Evolutionary conservation across 2,113 vertebrate genomes (phyloP).

Genomic region (Micronycteris hirsuta): DNA sequence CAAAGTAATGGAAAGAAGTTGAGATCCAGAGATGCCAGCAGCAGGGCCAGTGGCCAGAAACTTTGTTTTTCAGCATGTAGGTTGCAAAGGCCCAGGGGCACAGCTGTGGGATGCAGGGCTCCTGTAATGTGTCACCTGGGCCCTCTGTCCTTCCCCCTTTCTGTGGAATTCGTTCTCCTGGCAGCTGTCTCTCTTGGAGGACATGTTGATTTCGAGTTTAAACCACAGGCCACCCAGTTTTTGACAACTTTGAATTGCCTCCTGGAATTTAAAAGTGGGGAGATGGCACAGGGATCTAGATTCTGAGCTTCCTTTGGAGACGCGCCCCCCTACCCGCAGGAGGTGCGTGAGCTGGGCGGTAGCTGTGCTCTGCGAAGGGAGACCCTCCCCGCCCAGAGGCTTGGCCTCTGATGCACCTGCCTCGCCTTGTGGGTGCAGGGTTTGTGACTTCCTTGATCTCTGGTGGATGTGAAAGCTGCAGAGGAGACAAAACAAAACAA

Average conservation of each 20-base stretch:
- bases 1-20: not conserved
- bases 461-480: not conserved
- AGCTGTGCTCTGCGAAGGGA: not conserved
- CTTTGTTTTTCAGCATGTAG: fast-evolving
- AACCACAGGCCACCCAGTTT: not conserved
- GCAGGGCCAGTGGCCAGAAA: not conserved
- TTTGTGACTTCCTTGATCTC: not conserved
- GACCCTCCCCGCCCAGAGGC: fast-evolving
- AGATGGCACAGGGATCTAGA: fast-evolving
- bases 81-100: not conserved
- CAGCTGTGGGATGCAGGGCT: not conserved
- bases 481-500: not conserved
- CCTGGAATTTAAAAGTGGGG: not conserved
- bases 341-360: not conserved
- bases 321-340: not conserved
- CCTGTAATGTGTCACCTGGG: not conserved
- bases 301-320: not conserved
- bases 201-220: not conserved
- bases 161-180: not conserved
- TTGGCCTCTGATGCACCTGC: not conserved
- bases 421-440: not conserved
- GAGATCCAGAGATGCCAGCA: not conserved
- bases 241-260: not conserved
- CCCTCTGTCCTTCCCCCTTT: too few relatives aligned
- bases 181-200: not conserved